Conservation (phyloP, 2,113 vertebrate species). For the Hemichromis elongatus region DNA sequence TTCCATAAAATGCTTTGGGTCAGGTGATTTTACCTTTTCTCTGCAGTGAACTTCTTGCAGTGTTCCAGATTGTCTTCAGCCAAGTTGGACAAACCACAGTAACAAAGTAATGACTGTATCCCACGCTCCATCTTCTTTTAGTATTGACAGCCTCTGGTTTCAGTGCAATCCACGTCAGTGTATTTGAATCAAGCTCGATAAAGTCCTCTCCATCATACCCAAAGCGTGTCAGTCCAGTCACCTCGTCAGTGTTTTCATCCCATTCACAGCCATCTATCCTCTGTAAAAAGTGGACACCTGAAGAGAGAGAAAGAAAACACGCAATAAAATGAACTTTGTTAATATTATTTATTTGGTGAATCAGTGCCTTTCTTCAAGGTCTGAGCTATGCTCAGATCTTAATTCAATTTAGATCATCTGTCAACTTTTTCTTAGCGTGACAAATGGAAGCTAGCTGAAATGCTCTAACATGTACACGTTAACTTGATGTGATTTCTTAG, state of each 20-base stretch:
- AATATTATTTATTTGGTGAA: not conserved
- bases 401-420: not conserved
- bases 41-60: not conserved
- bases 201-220: not conserved
- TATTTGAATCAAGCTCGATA: not conserved
- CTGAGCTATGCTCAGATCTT: not conserved
- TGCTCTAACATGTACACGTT: not conserved
- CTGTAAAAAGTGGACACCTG: not conserved
- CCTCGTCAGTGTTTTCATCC: not conserved
- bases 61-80: not conserved
- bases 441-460: not conserved
- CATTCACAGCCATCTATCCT: not conserved
- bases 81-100: not conserved
- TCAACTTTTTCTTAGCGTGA: not conserved
- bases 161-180: not conserved
- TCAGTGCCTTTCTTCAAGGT: not conserved
- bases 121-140: not conserved
- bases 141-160: not conserved
- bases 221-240: not conserved
- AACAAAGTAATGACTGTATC: accelerated
- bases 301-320: not conserved
- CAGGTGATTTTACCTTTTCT: accelerated
- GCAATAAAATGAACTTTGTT: not conserved
- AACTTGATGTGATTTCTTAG: not conserved
- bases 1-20: not conserved